These are phyloP conservation scores for Urechis unicinctus DNA, from an alignment of 2,888 invertebrate species.

Conservation along the genomic window DNA sequence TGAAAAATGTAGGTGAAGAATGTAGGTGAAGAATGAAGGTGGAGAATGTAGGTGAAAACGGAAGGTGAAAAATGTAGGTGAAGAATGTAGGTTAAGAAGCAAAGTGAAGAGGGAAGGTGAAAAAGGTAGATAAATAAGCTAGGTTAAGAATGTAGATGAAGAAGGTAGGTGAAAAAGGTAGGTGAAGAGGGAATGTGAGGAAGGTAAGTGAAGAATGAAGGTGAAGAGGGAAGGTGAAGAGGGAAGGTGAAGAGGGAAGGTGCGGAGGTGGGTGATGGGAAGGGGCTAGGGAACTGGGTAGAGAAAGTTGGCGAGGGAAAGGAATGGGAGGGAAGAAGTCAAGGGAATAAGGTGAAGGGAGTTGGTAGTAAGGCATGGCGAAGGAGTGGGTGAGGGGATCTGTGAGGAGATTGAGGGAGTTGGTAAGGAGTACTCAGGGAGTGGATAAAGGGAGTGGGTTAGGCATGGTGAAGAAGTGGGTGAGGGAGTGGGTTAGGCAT, in stretches of 20 bases:
- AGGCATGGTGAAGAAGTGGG: too few relatives aligned
- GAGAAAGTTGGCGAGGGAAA: too few relatives aligned
- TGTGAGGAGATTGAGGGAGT: too few relatives aligned
- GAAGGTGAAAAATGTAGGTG: not conserved
- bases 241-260: not conserved
- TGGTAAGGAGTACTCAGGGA: too few relatives aligned
- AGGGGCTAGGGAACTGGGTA: not conserved
- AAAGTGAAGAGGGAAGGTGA: not conserved
- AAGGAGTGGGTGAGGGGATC: too few relatives aligned
- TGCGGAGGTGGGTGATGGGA: not conserved
- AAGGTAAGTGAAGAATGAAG: not conserved
- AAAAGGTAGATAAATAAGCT: not conserved
- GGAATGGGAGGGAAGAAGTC: too few relatives aligned
- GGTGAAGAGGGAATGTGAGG: not conserved
- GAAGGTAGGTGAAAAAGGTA: not conserved
- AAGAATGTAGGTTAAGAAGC: not conserved
- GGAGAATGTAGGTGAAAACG: not conserved
- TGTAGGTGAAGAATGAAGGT: too few relatives aligned
- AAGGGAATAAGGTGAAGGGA: too few relatives aligned
- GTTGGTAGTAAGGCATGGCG: too few relatives aligned
- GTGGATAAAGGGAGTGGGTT: too few relatives aligned
- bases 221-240: not conserved
- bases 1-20: too few relatives aligned
- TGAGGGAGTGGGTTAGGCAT: too few relatives aligned
- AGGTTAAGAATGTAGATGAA: not conserved